These are phyloP conservation scores for Planiliza haematocheilus DNA, from an alignment of 2,113 vertebrate genomes.

Conservation along the genomic window DNA sequence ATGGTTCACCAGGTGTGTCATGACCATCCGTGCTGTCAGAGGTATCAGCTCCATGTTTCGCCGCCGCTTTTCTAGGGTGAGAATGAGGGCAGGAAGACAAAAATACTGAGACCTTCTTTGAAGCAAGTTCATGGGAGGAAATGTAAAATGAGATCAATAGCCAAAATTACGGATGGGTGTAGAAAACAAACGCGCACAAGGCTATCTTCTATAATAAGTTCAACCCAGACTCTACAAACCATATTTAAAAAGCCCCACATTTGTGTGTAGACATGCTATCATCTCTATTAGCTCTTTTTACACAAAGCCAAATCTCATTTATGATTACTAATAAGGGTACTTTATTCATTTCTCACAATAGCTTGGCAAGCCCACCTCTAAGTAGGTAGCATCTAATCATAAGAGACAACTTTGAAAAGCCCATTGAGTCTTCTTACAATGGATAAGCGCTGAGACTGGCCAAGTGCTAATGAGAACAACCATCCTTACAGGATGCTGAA, in stretches of 20 bases:
- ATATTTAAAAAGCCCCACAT: conserved; percentile 45
- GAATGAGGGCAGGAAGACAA: conserved; percentile 12
- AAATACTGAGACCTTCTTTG: conserved; percentile 11
- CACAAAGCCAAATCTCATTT: conserved; percentile 74
- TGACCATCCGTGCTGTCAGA: conserved; percentile 93
- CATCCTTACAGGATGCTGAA: conserved; percentile 78
- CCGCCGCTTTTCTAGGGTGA: conserved; percentile 88
- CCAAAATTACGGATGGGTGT: conserved; percentile 15
- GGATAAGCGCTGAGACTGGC: conserved; percentile 60
- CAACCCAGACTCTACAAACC: conserved; percentile 20
- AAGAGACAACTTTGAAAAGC: conserved; percentile 81
- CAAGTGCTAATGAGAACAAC: conserved; percentile 83
- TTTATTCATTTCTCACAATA: conserved; percentile 78
- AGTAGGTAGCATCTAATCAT: conserved; percentile 79
- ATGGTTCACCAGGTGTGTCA: conserved; percentile 98
- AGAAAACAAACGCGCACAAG: neutral
- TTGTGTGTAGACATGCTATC: conserved; percentile 66
- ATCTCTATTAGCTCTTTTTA: conserved; percentile 64
- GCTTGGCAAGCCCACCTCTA: conserved; percentile 71
- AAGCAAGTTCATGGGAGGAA: conserved; percentile 19
- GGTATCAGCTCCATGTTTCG: conserved; percentile 95
- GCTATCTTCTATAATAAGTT: conserved; percentile 22
- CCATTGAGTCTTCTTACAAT: conserved; percentile 82
- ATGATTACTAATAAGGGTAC: conserved; percentile 71
- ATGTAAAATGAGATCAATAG: conserved; percentile 1